These are phyloP conservation scores for Gallinago media DNA, from an alignment of 2,113 vertebrate genomes.

Conservation along the genomic window DNA sequence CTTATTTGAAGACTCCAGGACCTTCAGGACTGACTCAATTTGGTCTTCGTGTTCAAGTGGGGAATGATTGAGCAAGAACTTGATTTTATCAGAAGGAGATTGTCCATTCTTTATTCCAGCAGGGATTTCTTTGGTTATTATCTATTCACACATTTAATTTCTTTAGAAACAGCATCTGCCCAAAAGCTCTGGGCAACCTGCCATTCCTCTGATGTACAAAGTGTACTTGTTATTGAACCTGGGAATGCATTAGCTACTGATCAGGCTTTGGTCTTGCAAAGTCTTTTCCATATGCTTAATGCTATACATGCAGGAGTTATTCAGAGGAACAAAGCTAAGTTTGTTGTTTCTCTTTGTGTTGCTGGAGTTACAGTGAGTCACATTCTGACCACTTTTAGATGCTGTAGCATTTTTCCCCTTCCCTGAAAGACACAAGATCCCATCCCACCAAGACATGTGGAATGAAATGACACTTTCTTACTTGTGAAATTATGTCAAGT, in stretches of 20 bases:
- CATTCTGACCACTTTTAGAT: not conserved
- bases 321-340: not conserved
- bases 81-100: conserved; percentile 65
- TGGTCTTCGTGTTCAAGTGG: not conserved
- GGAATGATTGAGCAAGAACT: conserved; percentile 59
- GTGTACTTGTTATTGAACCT: conserved; percentile 68
- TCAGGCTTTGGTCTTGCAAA: conserved; percentile 37
- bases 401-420: not conserved
- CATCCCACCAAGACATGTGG: not conserved
- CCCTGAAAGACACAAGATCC: not conserved
- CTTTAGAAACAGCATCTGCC: conserved; percentile 66
- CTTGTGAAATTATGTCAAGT: not conserved
- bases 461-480: not conserved
- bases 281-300: conserved; percentile 9
- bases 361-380: not conserved
- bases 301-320: not conserved
- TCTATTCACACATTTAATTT: conserved; percentile 71
- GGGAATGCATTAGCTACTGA: conserved; percentile 57
- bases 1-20: conserved; percentile 1
- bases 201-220: conserved; percentile 63
- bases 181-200: conserved; percentile 66
- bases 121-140: conserved; percentile 67
- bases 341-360: not conserved
- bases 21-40: conserved; percentile 43
- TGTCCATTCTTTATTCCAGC: conserved; percentile 59